These are phyloP conservation scores for Lineus longissimus DNA, from an alignment of 1,140 invertebrate genomes.

Conservation along the genomic window DNA sequence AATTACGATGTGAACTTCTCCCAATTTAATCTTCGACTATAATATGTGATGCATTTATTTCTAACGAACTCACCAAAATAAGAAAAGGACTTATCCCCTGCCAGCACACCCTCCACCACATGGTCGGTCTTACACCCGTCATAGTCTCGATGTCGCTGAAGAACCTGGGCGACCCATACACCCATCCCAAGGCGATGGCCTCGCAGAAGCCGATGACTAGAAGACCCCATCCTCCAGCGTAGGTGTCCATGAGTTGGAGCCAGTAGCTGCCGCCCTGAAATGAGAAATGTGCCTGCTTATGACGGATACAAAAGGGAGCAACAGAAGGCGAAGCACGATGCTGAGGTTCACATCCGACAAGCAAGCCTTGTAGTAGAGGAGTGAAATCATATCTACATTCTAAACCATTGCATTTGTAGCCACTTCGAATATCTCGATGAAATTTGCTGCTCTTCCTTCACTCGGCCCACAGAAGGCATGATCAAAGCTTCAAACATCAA, in stretches of 20 bases:
- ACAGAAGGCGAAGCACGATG: too few relatives aligned
- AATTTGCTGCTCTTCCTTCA: too few relatives aligned
- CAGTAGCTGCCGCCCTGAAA: conserved; percentile 69
- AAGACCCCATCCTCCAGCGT: conserved; percentile 82
- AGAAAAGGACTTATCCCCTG: conserved; percentile 41
- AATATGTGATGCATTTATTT: background rate
- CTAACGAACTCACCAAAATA: conserved; percentile 35
- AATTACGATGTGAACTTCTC: too few relatives aligned
- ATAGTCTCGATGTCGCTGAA: conserved; percentile 54
- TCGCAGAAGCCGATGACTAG: conserved; percentile 68
- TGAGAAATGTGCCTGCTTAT: background rate
- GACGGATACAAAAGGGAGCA: conserved; percentile 1
- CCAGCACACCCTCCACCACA: conserved; percentile 52
- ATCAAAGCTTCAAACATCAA: too few relatives aligned
- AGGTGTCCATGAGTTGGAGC: conserved; percentile 79
- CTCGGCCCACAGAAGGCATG: too few relatives aligned
- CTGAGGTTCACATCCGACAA: too few relatives aligned
- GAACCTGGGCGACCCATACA: conserved; percentile 61
- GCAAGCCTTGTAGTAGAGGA: too few relatives aligned
- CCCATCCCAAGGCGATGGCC: conserved; percentile 69
- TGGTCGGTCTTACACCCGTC: conserved; percentile 35
- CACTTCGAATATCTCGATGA: background rate
- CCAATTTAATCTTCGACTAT: too few relatives aligned
- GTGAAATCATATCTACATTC: too few relatives aligned
- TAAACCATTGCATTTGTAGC: background rate